phyloP scores from a whole-genome alignment of 2,797 vertebrate species.

The Thripadectes ignobilis region DNA sequence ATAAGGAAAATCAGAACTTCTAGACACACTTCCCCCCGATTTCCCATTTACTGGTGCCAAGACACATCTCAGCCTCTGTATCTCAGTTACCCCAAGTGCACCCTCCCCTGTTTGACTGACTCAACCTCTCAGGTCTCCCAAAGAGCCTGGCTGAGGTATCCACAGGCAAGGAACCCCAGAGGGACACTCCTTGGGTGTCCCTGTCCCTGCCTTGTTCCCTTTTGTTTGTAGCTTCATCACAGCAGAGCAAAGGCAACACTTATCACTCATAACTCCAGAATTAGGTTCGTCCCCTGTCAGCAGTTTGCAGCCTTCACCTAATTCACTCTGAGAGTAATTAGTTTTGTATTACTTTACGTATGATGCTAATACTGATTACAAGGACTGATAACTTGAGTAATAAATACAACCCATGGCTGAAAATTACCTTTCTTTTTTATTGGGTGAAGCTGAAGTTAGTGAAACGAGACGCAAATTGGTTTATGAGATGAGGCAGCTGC shows the following conservation, averaged over 20 bases:
- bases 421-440: slow-evolving; percentile 46
- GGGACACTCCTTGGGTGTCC: not conserved
- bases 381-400: slow-evolving; percentile 60
- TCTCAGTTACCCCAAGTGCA: not conserved
- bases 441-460: slow-evolving; percentile 13
- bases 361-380: slow-evolving; percentile 65
- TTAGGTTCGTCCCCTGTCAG: not conserved
- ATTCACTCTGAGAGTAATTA: slow-evolving; percentile 58
- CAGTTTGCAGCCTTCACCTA: not conserved
- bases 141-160: not conserved
- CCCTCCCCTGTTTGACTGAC: not conserved
- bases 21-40: fast-evolving
- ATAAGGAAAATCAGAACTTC: not conserved
- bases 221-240: fast-evolving
- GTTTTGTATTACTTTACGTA: slow-evolving; percentile 48
- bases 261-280: not conserved
- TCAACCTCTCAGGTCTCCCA: not conserved
- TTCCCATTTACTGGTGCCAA: not conserved
- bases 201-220: not conserved
- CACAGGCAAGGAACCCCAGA: not conserved
- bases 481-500: slow-evolving; percentile 17
- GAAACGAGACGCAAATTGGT: slow-evolving; percentile 37
- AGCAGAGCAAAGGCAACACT: not conserved
- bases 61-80: fast-evolving
- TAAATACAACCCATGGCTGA: slow-evolving; percentile 55